These are phyloP conservation scores for Hoplodrina ambigua DNA, from an alignment of 2,888 invertebrate genomes.

Conservation along the genomic window DNA sequence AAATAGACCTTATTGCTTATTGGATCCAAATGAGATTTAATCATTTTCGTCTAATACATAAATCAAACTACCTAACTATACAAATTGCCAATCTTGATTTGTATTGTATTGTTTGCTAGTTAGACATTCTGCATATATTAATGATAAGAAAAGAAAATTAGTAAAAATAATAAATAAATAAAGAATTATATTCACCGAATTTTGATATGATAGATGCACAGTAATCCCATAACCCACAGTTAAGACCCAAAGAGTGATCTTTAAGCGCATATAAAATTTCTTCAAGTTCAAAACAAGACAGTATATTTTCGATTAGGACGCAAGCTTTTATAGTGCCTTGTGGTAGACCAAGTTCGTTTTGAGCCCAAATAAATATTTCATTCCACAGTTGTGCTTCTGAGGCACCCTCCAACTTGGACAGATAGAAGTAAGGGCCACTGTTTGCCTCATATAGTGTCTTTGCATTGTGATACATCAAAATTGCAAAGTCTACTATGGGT, in stretches of 20 bases:
- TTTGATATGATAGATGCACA: constrained; percentile 92
- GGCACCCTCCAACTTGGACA: constrained; percentile 93
- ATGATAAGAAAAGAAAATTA: constrained; percentile 1
- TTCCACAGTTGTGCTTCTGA: constrained; percentile 93
- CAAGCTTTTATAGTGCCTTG: constrained; percentile 92
- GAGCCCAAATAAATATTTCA: constrained; percentile 92
- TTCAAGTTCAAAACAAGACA: constrained; percentile 92
- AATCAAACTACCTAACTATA: too few species aligned
- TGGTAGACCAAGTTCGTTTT: constrained; percentile 89
- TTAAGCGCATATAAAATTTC: constrained; percentile 92
- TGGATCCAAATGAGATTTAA: background rate
- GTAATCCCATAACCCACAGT: constrained; percentile 95
- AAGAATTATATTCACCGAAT: constrained; percentile 85
- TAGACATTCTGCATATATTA: too few species aligned
- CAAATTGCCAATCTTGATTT: too few species aligned
- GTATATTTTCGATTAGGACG: constrained; percentile 93
- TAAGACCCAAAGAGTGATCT: constrained; percentile 92
- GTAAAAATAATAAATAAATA: constrained; percentile 29
- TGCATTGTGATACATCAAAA: constrained; percentile 92
- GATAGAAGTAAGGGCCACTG: constrained; percentile 93
- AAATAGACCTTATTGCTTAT: constrained; percentile 1
- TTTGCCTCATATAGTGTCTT: constrained; percentile 86
- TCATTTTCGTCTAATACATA: background rate
- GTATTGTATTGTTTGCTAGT: too few species aligned
- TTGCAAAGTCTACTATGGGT: constrained; percentile 92